A percentile compares a stretch with the other conserved stretches of the same genome.
Conservation (phyloP, 2,888 invertebrate genomes). For the Dolichomitus sp. region DNA sequence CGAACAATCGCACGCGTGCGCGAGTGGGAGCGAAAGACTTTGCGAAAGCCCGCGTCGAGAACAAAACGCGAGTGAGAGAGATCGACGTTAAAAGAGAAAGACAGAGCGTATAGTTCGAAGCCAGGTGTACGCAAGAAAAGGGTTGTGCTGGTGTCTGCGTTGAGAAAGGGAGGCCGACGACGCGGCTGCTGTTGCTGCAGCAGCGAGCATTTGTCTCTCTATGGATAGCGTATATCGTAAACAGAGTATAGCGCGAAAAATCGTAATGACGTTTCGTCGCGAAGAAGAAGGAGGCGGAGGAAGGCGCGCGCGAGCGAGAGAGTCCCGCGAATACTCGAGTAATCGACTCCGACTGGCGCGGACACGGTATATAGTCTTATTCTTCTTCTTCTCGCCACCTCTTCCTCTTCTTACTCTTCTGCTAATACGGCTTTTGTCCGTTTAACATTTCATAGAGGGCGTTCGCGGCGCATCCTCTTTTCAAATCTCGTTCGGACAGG, state of each 20-base stretch:
- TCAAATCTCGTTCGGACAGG: background rate
- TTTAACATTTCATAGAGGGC: background rate
- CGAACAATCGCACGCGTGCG: slow-evolving; percentile 21
- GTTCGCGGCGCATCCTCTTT: background rate
- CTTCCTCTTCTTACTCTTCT: slow-evolving; percentile 15
- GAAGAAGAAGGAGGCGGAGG: slow-evolving; percentile 39
- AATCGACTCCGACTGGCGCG: slow-evolving; percentile 63
- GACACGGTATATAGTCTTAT: slow-evolving; percentile 1
- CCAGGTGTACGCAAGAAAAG: background rate
- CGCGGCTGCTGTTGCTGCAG: slow-evolving; percentile 14
- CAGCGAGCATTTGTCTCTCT: slow-evolving; percentile 27
- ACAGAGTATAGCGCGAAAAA: slow-evolving; percentile 52
- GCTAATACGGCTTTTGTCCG: slow-evolving; percentile 6
- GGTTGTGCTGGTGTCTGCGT: slow-evolving; percentile 4
- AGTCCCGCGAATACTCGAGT: slow-evolving; percentile 59
- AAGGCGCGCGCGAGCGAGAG: slow-evolving; percentile 41
- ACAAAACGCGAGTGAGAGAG: slow-evolving; percentile 19
- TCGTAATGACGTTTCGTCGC: slow-evolving; percentile 50
- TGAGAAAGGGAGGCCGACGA: slow-evolving; percentile 19
- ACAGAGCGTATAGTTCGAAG: background rate
- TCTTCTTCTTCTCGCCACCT: background rate
- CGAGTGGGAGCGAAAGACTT: slow-evolving; percentile 24
- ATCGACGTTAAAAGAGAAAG: background rate
- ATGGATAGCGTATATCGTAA: slow-evolving; percentile 50
- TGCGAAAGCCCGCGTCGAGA: slow-evolving; percentile 15